Conservation (phyloP, 1,140 invertebrate species). For the Cotesia chilonis region DNA sequence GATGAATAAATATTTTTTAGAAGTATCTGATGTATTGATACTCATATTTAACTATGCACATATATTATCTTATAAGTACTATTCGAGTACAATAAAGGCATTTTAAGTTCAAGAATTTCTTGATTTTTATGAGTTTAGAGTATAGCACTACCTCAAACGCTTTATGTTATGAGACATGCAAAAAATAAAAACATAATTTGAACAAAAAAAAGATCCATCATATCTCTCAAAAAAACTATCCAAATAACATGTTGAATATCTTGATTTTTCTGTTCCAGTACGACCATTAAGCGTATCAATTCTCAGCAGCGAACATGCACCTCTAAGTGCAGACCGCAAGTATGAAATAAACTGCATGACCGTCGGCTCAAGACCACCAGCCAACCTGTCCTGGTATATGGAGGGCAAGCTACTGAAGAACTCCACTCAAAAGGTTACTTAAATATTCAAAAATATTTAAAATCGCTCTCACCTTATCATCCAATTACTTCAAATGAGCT, state of each 20-base stretch:
- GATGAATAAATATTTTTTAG: no score
- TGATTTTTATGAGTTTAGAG: no score
- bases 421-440: constrained; percentile 67
- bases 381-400: constrained; percentile 83
- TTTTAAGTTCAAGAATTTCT: no score
- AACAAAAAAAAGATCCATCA: no score
- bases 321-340: constrained; percentile 80
- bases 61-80: no score
- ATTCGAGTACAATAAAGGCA: no score
- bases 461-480: constrained; percentile 2
- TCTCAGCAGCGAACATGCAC: constrained; percentile 75
- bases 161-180: no score
- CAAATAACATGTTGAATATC: constrained; percentile 16
- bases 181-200: no score
- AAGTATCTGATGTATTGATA: no score
- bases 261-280: constrained; percentile 68
- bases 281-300: constrained; percentile 80
- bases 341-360: constrained; percentile 82
- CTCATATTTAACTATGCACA: no score
- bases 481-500: constrained; percentile 22
- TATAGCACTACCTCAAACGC: no score
- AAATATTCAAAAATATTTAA: constrained; percentile 1
- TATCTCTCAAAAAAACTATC: background rate
- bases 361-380: constrained; percentile 81
- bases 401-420: constrained; percentile 73